Percentiles rank a stretch among this genome's conserved stretches.
These are phyloP conservation scores for Phaonia tiefii DNA, from an alignment of 2,888 invertebrate species.

Conservation along the genomic window DNA sequence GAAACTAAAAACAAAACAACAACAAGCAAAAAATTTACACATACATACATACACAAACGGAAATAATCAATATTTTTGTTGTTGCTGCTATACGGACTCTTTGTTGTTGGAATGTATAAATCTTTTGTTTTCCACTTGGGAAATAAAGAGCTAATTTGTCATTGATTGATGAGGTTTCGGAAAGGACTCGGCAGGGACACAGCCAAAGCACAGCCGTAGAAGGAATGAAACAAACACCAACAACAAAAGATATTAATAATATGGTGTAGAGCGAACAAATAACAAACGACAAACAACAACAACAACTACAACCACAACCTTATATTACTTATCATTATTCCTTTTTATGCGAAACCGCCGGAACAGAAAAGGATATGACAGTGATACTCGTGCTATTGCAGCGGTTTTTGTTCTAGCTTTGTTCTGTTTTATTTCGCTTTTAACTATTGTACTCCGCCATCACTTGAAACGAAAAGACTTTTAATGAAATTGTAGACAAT, in stretches of 20 bases:
- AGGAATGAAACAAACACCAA: background rate
- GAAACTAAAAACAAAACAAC: constrained; percentile 20
- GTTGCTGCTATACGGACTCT: no score
- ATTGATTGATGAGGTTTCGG: constrained; percentile 60
- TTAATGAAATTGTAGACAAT: constrained; percentile 17
- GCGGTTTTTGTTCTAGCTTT: no score
- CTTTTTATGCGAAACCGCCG: no score
- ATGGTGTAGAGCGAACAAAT: background rate
- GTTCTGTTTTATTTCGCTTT: no score
- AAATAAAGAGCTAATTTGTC: constrained; percentile 55
- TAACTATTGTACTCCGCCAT: background rate
- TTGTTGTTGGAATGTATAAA: constrained; percentile 7
- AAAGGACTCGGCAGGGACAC: background rate
- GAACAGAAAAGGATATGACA: background rate
- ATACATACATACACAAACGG: background rate
- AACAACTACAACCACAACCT: no score
- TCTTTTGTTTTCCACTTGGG: constrained; percentile 36
- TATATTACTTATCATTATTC: no score
- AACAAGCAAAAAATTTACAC: background rate
- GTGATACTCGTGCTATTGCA: background rate
- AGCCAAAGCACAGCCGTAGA: background rate
- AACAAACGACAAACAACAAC: no score
- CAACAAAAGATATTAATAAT: constrained; percentile 28
- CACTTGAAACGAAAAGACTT: background rate
- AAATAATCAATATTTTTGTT: constrained; percentile 24